Evolutionary conservation across 2,888 invertebrate species (phyloP), one percentile per base, ranked within the genome.

Genomic region (Ellobium chinense): DNA sequence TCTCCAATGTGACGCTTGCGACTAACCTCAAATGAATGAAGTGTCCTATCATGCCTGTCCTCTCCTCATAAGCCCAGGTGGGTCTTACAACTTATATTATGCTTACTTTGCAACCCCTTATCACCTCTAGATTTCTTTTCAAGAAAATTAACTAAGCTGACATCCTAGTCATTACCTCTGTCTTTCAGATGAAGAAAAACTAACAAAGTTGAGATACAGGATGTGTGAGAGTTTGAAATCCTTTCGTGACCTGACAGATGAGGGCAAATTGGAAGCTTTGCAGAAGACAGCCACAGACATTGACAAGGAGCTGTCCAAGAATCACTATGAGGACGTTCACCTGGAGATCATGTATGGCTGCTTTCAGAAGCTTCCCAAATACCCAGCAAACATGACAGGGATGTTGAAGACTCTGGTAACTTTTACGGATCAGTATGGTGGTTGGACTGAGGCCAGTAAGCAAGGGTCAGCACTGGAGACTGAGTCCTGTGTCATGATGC

Each of bases 111-210:
- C n/a, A n/a, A n/a, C n/a, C n/a, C n/a, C n/a, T n/a, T n/a, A n/a
- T n/a, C n/a, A n/a, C n/a, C n/a, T n/a, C n/a, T n/a, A n/a, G n/a
- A n/a, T n/a, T n/a, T n/a, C n/a, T n/a, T n/a, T n/a, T n/a, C n/a
- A n/a, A n/a, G n/a, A n/a, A n/a, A n/a, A n/a, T n/a, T n/a, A n/a
- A n/a, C n/a, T n/a, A n/a, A n/a, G n/a, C n/a, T n/a, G n/a, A n/a
- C n/a, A n/a, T n/a, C n/a, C n/a, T n/a, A n/a, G n/a, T n/a, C n/a
- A n/a, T n/a, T n/a, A n/a, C n/a, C n/a, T n/a, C n/a, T n/a, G n/a
- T n/a, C n/a, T n/a, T n/a, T 18, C 56, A 78, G 78, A 78, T 63
- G 2, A 14, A 14, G 78, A 78, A 21, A 72, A 78, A 14, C n/a
- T 78, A 14, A 56, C 37, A n/a, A 72, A 70, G n/a, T n/a, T 72